Base-by-base conservation (phyloP, 2,797 vertebrate species). In the Leontocebus nigricollis region DNA sequence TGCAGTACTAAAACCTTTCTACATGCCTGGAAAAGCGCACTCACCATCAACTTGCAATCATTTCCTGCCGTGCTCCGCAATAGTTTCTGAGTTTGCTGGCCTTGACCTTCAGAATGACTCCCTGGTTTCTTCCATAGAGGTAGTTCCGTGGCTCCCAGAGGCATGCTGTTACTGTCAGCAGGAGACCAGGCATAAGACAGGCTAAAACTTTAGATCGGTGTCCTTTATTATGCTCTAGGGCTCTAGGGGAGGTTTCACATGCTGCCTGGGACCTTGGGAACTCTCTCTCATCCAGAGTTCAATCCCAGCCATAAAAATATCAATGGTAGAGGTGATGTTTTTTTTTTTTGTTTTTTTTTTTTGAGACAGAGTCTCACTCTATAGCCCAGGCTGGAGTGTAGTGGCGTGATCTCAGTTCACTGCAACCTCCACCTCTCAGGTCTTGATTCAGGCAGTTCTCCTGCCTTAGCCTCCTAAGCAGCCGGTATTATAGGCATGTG, bases 1-100 rank as follows among this genome's bases (percentile, higher is more conserved):
- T 95, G 41, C 55, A n/a, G 82, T 55, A 80, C 92, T 96, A 93
- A 98, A 97, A 72, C 93, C 90, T 50, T 96, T 93, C 94, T 88
- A 20, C 36, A 84, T 92, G 95, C 79, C 95, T 93, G 81, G 88
- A 83, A 97, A 95, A 95, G 33, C 39, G 6, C 67, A 76, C 80
- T 96, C 90, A 48, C 90, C 64, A 89, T 93, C 94, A 95, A 41
- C 87, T 93, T 90, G 82, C 85, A 81, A 55, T 97, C 93, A 91
- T 92, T 90, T 86, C 95, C 96, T 93, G 57, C 90, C 0, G 59
- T 4, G 96, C 41, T 27, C 36, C 10, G 79, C 88, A 92, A 93
- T 88, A 93, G 87, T 81, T 70, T 80, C 90, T 80, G 90, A 94
- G 79, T 86, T 70, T 82, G 87, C 92, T 85, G 79, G 55, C 72